A percentile compares a stretch with the other conserved stretches of the same genome.
Conservation (phyloP, 1,140 invertebrate species). For the Camponotus floridanus region DNA sequence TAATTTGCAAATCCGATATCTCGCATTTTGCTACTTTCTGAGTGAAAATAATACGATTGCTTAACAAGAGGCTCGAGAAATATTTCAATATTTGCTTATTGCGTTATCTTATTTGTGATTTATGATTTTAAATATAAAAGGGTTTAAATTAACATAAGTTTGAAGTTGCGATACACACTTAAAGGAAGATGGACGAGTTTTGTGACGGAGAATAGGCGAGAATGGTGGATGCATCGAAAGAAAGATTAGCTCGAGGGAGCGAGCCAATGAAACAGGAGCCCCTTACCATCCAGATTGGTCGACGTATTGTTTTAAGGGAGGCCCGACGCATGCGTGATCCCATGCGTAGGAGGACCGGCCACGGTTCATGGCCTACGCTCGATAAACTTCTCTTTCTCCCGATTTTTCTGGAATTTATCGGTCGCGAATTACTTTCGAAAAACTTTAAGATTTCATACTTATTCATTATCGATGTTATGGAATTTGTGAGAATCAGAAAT, state of each 20-base stretch:
- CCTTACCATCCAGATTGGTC: slow-evolving; percentile 85
- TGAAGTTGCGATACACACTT: neutral
- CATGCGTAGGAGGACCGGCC: slow-evolving; percentile 82
- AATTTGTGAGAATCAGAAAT: neutral
- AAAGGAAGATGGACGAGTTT: neutral
- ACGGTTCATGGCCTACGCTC: slow-evolving; percentile 78
- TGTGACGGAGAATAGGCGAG: slow-evolving; percentile 5
- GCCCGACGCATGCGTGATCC: slow-evolving; percentile 83
- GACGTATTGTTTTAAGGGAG: slow-evolving; percentile 86
- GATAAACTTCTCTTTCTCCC: slow-evolving; percentile 32
- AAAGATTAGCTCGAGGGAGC: slow-evolving; percentile 81
- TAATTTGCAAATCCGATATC: neutral
- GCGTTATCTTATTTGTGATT: neutral
- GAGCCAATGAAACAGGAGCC: slow-evolving; percentile 82
- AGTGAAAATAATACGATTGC: neutral
- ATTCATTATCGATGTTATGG: neutral
- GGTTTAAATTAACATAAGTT: neutral
- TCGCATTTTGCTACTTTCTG: neutral
- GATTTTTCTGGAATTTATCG: slow-evolving; percentile 1
- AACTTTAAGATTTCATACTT: neutral
- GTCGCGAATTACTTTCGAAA: neutral
- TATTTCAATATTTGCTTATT: slow-evolving; percentile 7
- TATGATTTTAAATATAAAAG: neutral
- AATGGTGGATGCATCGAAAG: slow-evolving; percentile 72
- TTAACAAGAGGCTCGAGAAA: neutral